These are phyloP conservation scores for Sciurus carolinensis DNA, from an alignment of 2,797 vertebrate species.

Conservation along the genomic window DNA sequence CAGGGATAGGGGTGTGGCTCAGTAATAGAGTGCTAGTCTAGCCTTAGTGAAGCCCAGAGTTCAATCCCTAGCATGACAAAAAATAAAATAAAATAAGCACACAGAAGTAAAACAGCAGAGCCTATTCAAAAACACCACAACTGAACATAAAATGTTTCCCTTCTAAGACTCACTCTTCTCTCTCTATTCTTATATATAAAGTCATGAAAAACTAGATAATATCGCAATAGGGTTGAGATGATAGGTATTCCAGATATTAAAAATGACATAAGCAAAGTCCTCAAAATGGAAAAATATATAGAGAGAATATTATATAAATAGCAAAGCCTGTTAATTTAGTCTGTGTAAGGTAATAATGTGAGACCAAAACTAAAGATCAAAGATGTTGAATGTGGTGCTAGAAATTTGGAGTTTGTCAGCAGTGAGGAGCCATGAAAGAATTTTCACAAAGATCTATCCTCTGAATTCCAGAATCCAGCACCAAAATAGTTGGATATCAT, in stretches of 20 bases:
- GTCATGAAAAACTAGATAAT: background rate
- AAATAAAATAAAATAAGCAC: background rate
- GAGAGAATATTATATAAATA: background rate
- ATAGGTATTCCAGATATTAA: background rate
- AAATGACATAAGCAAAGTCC: background rate
- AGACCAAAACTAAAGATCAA: background rate
- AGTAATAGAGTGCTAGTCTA: background rate
- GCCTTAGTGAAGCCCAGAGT: too few species aligned
- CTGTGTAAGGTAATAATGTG: background rate
- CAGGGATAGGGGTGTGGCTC: background rate
- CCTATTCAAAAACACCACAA: background rate
- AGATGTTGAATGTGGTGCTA: background rate
- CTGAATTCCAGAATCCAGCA: background rate
- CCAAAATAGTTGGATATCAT: background rate
- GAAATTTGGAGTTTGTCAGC: conserved; percentile 5
- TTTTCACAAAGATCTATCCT: conserved; percentile 12
- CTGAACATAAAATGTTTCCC: background rate
- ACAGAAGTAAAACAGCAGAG: background rate
- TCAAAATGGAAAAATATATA: conserved; percentile 35
- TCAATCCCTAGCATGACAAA: background rate
- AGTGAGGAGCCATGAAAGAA: background rate
- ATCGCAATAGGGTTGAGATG: background rate
- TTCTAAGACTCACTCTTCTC: background rate
- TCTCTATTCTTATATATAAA: background rate
- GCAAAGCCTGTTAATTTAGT: background rate